Conservation (phyloP, 2,113 vertebrate species). For the Naja naja region DNA sequence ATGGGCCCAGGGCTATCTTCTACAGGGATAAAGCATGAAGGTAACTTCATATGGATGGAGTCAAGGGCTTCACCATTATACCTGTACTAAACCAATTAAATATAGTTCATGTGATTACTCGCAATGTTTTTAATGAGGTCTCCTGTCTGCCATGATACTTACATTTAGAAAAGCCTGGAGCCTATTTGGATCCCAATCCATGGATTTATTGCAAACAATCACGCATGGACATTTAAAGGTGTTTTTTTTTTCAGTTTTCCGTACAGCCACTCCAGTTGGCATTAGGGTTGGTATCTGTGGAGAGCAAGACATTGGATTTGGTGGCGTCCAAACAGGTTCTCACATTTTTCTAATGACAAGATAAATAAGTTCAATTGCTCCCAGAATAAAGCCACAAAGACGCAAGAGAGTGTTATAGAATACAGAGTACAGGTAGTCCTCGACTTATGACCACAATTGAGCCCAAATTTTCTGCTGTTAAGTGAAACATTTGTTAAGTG, state of each 20-base stretch:
- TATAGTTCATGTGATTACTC: not conserved
- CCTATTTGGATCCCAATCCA: not conserved
- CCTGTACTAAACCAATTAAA: not conserved
- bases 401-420: not conserved
- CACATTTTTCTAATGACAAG: not conserved
- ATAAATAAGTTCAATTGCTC: not conserved
- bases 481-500: not conserved
- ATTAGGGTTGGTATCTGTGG: not conserved
- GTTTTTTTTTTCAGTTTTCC: not conserved
- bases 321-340: not conserved
- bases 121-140: not conserved
- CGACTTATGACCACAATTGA: not conserved
- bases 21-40: not conserved
- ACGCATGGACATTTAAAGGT: not conserved
- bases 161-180: not conserved
- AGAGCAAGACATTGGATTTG: not conserved
- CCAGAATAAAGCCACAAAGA: not conserved
- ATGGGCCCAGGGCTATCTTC: not conserved
- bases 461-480: not conserved
- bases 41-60: not conserved
- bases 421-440: not conserved
- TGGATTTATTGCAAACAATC: not conserved
- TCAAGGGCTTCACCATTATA: not conserved
- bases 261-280: not conserved
- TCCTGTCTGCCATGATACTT: not conserved